Evolutionary conservation across 1,140 invertebrate species (phyloP).

Genomic region (Neodiprion fabricii): DNA sequence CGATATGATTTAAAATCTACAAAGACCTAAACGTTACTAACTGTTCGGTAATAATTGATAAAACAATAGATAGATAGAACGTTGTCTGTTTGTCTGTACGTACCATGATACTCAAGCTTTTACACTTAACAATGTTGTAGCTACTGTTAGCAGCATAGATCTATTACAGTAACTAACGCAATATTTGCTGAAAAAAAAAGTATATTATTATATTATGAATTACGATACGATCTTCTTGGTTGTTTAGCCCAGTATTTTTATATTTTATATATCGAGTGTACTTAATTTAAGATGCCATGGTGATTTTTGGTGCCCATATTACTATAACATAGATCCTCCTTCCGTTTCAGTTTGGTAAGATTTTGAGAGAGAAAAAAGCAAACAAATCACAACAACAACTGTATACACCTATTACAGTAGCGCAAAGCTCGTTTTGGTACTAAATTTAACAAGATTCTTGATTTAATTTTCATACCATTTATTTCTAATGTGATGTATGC

Average conservation of each 20-base stretch:
- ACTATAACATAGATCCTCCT: conserved; percentile 28
- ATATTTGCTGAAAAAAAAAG: conserved; percentile 29
- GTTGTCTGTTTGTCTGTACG: conserved; percentile 55
- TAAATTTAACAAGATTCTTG: conserved; percentile 27
- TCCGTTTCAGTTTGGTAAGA: conserved; percentile 9
- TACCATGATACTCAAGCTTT: conserved; percentile 59
- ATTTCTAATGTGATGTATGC: conserved; percentile 53
- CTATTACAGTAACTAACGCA: conserved; percentile 33
- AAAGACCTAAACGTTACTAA: not conserved
- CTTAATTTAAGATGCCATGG: conserved; percentile 57
- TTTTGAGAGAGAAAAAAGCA: conserved; percentile 10
- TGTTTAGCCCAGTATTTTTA: conserved; percentile 60
- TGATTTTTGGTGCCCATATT: conserved; percentile 48
- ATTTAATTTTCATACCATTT: conserved; percentile 53
- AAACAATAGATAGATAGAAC: conserved; percentile 38
- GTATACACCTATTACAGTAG: conserved; percentile 27
- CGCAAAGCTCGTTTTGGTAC: conserved; percentile 18
- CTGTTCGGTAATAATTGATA: conserved; percentile 12
- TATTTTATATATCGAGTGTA: conserved; percentile 60
- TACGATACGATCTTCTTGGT: conserved; percentile 46
- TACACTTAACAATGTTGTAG: conserved; percentile 52
- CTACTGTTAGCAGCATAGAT: conserved; percentile 42
- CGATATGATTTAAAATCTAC: not conserved
- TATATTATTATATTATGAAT: conserved; percentile 39
- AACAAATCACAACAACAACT: conserved; percentile 21